Conservation (phyloP, 2,888 invertebrate species). For the Netelia melanura region DNA sequence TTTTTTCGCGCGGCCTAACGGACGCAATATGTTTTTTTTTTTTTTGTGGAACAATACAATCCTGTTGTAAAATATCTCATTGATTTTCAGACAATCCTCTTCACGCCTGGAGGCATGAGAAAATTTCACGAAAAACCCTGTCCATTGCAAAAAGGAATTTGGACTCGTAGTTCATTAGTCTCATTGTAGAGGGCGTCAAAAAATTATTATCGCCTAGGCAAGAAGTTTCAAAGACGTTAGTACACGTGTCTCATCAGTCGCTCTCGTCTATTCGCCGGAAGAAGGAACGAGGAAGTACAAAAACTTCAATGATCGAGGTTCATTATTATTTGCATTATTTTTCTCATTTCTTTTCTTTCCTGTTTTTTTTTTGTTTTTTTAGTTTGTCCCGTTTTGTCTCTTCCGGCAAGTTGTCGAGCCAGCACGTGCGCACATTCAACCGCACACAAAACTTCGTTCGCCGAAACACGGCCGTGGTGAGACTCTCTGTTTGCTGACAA, state of each 20-base stretch:
- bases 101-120: slow-evolving; percentile 30
- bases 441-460: slow-evolving; percentile 50
- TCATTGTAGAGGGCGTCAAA: slow-evolving; percentile 79
- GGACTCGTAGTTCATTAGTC: slow-evolving; percentile 78
- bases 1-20: slow-evolving; percentile 62
- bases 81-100: slow-evolving; percentile 35
- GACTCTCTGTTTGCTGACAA: slow-evolving; percentile 81
- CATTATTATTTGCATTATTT: background rate
- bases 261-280: slow-evolving; percentile 25
- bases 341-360: slow-evolving; percentile 10
- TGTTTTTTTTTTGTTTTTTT: no score
- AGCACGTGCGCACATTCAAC: slow-evolving; percentile 12
- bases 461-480: slow-evolving; percentile 66
- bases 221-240: slow-evolving; percentile 74
- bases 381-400: slow-evolving; percentile 7
- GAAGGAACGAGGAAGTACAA: slow-evolving; percentile 12
- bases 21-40: slow-evolving; percentile 63
- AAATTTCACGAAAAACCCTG: slow-evolving; percentile 72
- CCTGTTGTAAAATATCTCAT: slow-evolving; percentile 67
- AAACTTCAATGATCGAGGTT: background rate
- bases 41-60: slow-evolving; percentile 68
- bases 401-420: slow-evolving; percentile 28
- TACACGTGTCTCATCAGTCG: slow-evolving; percentile 27
- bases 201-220: slow-evolving; percentile 81
- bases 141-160: slow-evolving; percentile 76